Conservation (phyloP, 1,140 invertebrate genomes). For the Octopus bimaculoides region DNA sequence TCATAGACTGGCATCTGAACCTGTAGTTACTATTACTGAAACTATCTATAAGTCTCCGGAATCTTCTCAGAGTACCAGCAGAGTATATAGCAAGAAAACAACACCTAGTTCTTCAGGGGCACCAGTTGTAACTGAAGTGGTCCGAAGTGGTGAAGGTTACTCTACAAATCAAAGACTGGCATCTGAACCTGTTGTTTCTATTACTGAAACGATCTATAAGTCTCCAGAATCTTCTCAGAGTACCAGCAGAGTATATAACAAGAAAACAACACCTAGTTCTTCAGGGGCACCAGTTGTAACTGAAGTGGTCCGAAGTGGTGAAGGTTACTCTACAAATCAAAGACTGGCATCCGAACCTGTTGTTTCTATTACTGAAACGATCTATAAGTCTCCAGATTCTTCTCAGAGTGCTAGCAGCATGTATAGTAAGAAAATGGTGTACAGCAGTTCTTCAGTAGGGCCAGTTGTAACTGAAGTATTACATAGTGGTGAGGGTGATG, state of each 20-base stretch:
- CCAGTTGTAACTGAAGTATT: neutral
- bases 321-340: no score
- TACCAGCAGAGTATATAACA: neutral
- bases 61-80: neutral
- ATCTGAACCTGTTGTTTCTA: neutral
- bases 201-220: neutral
- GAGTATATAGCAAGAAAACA: neutral
- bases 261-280: neutral
- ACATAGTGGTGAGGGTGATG: no score
- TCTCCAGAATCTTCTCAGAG: neutral
- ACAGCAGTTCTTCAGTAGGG: neutral
- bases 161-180: no score
- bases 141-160: no score
- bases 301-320: no score
- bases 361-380: neutral
- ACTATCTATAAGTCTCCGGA: neutral
- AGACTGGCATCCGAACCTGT: no score
- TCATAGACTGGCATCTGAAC: no score
- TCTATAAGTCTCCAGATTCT: neutral
- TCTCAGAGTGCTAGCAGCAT: neutral
- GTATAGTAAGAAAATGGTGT: neutral
- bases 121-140: neutral
- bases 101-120: neutral
- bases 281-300: neutral
- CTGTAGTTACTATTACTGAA: neutral